These are phyloP conservation scores for Chrysaora quinquecirrha DNA, from an alignment of 30 jellyfish, hydroid and myxozoan species.

Conservation along the genomic window DNA sequence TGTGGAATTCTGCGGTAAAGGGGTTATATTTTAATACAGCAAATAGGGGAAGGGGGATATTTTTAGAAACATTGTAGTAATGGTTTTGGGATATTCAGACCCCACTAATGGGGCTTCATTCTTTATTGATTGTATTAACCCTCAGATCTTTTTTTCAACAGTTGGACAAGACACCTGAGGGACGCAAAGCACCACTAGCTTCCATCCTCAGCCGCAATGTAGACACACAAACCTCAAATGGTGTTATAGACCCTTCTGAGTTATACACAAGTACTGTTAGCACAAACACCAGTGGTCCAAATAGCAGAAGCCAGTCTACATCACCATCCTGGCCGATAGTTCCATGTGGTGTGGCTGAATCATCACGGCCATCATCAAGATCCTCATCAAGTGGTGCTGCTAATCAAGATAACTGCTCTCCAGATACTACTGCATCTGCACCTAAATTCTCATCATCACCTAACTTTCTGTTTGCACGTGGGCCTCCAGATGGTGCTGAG, in stretches of 20 bases:
- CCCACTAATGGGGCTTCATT: too few species aligned
- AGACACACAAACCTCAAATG: constrained; percentile 92
- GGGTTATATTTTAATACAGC: too few species aligned
- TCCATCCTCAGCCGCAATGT: constrained; percentile 62
- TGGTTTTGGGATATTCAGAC: too few species aligned
- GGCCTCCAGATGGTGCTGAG: constrained; percentile 99
- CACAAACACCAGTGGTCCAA: constrained; percentile 67
- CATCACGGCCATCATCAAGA: constrained; percentile 64
- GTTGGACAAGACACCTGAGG: constrained; percentile 93
- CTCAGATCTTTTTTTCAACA: constrained; percentile 47
- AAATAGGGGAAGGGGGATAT: too few species aligned
- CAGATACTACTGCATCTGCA: constrained; percentile 61
- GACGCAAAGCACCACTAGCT: constrained; percentile 95
- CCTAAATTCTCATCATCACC: constrained; percentile 96
- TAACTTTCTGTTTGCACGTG: constrained; percentile 94
- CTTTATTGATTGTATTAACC: too few species aligned
- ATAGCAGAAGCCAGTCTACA: constrained; percentile 88
- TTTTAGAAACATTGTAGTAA: too few species aligned
- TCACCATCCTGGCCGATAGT: constrained; percentile 96
- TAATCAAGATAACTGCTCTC: constrained; percentile 69
- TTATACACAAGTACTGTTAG: constrained; percentile 23
- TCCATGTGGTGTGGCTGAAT: constrained; percentile 76
- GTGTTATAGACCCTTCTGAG: constrained; percentile 82
- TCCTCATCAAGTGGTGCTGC: constrained; percentile 61
- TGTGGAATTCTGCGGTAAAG: too few species aligned